A percentile compares a stretch with the other conserved stretches of the same genome.
Evolutionary conservation across 1,140 invertebrate genomes (phyloP).

Genomic region (Nomia melanderi): DNA sequence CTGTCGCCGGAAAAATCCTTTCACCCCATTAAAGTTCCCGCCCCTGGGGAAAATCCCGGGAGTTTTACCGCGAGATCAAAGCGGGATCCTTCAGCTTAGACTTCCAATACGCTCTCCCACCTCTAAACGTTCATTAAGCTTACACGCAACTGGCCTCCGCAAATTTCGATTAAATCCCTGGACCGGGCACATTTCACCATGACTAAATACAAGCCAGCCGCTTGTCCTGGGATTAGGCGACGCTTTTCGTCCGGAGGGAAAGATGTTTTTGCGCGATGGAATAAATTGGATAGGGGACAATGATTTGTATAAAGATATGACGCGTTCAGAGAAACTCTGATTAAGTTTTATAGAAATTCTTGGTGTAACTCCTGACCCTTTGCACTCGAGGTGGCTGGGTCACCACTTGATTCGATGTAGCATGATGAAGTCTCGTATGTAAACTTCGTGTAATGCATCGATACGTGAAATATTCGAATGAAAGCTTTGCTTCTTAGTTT

Average conservation of each 20-base stretch:
- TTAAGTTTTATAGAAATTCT: no score
- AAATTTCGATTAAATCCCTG: neutral
- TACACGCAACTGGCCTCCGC: neutral
- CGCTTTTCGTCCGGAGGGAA: neutral
- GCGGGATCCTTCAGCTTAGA: slow-evolving; percentile 31
- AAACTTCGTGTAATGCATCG: no score
- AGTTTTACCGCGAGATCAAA: slow-evolving; percentile 57
- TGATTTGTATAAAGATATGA: no score
- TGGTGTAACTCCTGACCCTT: no score
- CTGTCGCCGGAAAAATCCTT: slow-evolving; percentile 56
- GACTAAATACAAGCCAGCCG: neutral
- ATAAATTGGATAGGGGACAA: neutral
- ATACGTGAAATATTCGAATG: no score
- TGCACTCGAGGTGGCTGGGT: no score
- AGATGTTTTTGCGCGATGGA: neutral
- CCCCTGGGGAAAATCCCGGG: slow-evolving; percentile 46
- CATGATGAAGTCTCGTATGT: no score
- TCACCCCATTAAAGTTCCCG: slow-evolving; percentile 54
- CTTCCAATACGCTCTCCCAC: slow-evolving; percentile 26
- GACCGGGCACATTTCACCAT: neutral
- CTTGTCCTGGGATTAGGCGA: neutral
- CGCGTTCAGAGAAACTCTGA: no score
- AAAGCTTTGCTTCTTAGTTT: no score
- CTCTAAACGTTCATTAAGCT: slow-evolving; percentile 15
- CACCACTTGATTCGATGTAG: no score